Percentiles rank a stretch among this genome's conserved stretches.
Evolutionary conservation across 2,113 vertebrate species (phyloP).

Genomic region (Xiphophorus couchianus): DNA sequence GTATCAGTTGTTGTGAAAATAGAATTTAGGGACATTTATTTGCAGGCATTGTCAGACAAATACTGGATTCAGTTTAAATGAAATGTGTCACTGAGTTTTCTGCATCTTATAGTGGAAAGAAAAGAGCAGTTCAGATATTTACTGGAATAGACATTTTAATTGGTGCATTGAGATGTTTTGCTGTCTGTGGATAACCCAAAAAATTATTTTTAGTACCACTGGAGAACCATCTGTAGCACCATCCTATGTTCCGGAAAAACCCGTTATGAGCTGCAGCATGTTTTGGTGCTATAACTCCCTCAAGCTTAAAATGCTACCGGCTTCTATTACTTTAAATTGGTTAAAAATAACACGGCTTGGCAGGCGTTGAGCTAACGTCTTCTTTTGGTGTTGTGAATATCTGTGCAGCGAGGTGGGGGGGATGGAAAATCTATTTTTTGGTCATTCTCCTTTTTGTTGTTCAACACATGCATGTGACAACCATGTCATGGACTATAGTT

Average conservation of each 20-base stretch:
- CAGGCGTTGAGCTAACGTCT: not conserved
- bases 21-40: not conserved
- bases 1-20: not conserved
- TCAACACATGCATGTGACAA: not conserved
- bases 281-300: not conserved
- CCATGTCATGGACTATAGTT: not conserved
- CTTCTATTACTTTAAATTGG: not conserved
- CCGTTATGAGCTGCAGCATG: not conserved
- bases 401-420: no score
- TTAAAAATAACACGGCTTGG: not conserved
- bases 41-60: no score
- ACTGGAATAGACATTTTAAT: not conserved
- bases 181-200: not conserved
- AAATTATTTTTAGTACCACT: not conserved
- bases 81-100: no score
- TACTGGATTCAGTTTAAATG: no score
- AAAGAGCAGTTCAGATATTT: not conserved
- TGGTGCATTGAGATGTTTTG: not conserved
- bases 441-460: not conserved
- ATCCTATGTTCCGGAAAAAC: not conserved
- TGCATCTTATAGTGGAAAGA: not conserved
- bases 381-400: not conserved
- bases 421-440: not conserved
- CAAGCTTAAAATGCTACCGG: not conserved
- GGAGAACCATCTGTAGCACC: not conserved